Percentiles rank a stretch among this genome's conserved stretches.
These are phyloP conservation scores for Melipona bicolor DNA, from an alignment of 2,888 invertebrate species.

Conservation along the genomic window DNA sequence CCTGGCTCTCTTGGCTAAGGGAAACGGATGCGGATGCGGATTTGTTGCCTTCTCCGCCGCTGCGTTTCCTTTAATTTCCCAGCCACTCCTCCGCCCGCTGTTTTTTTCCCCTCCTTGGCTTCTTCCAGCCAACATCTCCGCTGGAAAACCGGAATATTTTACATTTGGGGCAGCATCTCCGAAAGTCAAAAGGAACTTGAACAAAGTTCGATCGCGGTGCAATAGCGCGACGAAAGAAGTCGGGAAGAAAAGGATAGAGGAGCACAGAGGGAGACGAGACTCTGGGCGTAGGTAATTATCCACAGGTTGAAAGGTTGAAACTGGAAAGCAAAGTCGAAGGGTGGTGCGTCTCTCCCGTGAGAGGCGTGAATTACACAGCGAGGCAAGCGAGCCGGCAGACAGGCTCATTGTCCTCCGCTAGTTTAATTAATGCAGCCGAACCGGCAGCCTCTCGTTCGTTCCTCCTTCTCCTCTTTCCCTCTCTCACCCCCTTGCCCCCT, in stretches of 20 bases:
- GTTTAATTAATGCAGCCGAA: slow-evolving; percentile 84
- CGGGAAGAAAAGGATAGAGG: slow-evolving; percentile 19
- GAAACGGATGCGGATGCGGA: slow-evolving; percentile 21
- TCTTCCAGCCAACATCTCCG: no score
- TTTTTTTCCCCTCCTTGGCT: no score
- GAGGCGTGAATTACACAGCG: slow-evolving; percentile 79
- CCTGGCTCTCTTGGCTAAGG: neutral
- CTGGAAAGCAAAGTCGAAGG: slow-evolving; percentile 78
- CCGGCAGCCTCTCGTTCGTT: slow-evolving; percentile 63
- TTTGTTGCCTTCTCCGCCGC: slow-evolving; percentile 3
- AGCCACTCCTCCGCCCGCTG: no score
- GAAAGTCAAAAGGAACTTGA: no score
- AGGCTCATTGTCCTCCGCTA: slow-evolving; percentile 83
- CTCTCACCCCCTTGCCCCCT: slow-evolving; percentile 19
- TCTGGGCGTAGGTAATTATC: slow-evolving; percentile 69
- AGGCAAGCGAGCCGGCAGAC: slow-evolving; percentile 76
- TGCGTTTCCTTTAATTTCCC: no score
- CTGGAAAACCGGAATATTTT: no score
- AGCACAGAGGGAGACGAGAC: slow-evolving; percentile 34
- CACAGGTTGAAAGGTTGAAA: slow-evolving; percentile 73
- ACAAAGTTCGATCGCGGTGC: neutral
- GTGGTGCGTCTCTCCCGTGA: slow-evolving; percentile 71
- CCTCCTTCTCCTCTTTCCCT: slow-evolving; percentile 34
- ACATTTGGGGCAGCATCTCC: neutral
- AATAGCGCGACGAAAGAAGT: slow-evolving; percentile 14